phyloP scores from a whole-genome alignment of 2,888 invertebrate species.

The Ichneumon xanthorius region DNA sequence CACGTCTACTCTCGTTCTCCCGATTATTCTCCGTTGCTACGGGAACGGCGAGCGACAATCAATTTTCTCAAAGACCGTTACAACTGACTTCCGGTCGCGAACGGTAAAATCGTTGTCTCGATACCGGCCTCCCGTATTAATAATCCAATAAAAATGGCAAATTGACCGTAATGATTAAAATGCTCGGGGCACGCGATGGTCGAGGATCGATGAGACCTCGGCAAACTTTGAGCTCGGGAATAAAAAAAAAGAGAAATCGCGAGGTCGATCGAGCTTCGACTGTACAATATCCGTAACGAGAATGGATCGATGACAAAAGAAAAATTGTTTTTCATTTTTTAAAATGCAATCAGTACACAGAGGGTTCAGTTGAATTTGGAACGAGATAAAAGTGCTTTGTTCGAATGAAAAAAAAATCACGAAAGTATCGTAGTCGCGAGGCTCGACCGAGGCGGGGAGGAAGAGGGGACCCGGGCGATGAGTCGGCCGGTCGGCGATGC shows the following conservation, averaged over 20 bases:
- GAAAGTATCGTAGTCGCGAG: not conserved
- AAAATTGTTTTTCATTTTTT: not conserved
- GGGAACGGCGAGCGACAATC: not conserved
- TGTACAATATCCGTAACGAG: not conserved
- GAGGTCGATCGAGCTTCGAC: conserved; percentile 31
- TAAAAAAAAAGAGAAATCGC: conserved; percentile 18
- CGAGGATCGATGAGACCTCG: conserved; percentile 55
- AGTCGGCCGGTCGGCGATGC: conserved; percentile 27
- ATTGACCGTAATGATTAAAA: conserved; percentile 44
- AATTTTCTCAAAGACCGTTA: not conserved
- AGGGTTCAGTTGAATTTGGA: not conserved
- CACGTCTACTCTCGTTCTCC: conserved; percentile 5
- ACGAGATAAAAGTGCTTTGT: not conserved
- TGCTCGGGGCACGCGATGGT: conserved; percentile 49
- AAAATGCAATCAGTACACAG: too few species aligned
- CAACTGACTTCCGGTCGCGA: not conserved
- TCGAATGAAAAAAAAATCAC: not conserved
- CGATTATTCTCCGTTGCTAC: not conserved
- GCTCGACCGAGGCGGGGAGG: not conserved
- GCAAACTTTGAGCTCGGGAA: conserved; percentile 35
- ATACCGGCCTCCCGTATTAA: not conserved
- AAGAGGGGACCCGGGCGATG: not conserved
- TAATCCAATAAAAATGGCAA: conserved; percentile 7
- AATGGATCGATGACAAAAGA: not conserved
- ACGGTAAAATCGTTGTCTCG: not conserved